Percentiles rank a stretch among this genome's conserved stretches.
phyloP scores from a whole-genome alignment of 2,797 vertebrate species.

The Sebastes dallii region DNA sequence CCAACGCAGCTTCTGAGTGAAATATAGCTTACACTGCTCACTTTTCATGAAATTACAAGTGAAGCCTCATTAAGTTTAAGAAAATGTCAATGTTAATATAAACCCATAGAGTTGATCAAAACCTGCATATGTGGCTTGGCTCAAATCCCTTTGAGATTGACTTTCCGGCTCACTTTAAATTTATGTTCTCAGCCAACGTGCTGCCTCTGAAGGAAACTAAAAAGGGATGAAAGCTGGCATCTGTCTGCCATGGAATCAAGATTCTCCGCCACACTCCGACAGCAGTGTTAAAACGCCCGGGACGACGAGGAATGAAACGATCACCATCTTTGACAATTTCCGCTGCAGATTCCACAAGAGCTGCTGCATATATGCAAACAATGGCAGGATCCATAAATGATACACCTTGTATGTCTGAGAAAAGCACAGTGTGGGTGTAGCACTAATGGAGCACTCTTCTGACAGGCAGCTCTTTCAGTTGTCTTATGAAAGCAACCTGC shows the following conservation, averaged over 20 bases:
- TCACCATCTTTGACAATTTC: conserved; percentile 45
- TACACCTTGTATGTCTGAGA: conserved; percentile 45
- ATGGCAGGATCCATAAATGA: conserved; percentile 44
- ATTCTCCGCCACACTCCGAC: conserved; percentile 26
- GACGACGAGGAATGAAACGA: conserved; percentile 37
- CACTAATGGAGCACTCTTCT: conserved; percentile 61
- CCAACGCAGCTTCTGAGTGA: conserved; percentile 7
- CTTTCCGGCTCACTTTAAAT: conserved; percentile 53
- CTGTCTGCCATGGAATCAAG: conserved; percentile 56
- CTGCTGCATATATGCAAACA: conserved; percentile 57
- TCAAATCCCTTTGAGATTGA: conserved; percentile 45
- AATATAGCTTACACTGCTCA: conserved; percentile 3
- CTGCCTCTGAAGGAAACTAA: conserved; percentile 48
- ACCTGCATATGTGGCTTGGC: conserved; percentile 14
- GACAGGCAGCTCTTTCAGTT: conserved; percentile 47
- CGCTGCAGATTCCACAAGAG: conserved; percentile 29
- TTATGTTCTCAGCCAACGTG: conserved; percentile 33
- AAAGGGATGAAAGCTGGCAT: conserved; percentile 68
- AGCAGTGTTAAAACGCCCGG: conserved; percentile 6
- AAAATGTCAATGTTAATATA: conserved; percentile 37
- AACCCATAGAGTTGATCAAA: conserved; percentile 55
- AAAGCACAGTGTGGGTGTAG: conserved; percentile 54
- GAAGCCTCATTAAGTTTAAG: conserved; percentile 35
- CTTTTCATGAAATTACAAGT: conserved; percentile 1
- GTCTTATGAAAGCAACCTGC: conserved; percentile 50